These are phyloP conservation scores for Turdus rufiventris DNA, from an alignment of 2,113 vertebrate species.

Conservation along the genomic window DNA sequence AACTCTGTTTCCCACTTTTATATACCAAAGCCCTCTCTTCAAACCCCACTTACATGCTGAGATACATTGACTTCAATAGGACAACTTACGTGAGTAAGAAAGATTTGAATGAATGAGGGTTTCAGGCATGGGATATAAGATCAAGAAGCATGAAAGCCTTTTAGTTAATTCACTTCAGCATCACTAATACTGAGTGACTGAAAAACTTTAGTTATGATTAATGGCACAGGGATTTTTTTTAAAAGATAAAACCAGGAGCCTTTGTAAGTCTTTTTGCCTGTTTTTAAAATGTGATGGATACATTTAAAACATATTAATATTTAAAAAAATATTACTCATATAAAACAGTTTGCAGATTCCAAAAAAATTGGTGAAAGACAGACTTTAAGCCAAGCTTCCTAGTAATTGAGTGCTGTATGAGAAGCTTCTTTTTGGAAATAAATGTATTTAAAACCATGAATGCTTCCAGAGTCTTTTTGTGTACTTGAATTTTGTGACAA, in stretches of 20 bases:
- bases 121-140: slow-evolving; percentile 32
- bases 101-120: slow-evolving; percentile 4
- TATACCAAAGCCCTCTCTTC: not conserved
- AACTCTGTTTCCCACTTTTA: not conserved
- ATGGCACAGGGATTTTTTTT: not conserved
- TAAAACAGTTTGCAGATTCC: not conserved
- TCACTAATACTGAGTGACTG: slow-evolving; percentile 30
- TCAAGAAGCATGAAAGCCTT: slow-evolving; percentile 58
- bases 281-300: not conserved
- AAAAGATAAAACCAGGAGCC: not conserved
- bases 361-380: not conserved
- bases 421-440: not conserved
- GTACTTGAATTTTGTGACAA: not conserved
- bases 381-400: not conserved
- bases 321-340: not conserved
- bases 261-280: not conserved
- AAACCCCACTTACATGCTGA: slow-evolving; percentile 3
- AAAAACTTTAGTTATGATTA: slow-evolving; percentile 45
- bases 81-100: not conserved
- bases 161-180: slow-evolving; percentile 49
- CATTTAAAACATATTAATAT: not conserved
- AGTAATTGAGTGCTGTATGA: not conserved
- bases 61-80: slow-evolving; percentile 35
- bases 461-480: not conserved
- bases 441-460: not conserved